phyloP scores from a whole-genome alignment of 2,888 invertebrate genomes.

The Portevinia maculata region DNA sequence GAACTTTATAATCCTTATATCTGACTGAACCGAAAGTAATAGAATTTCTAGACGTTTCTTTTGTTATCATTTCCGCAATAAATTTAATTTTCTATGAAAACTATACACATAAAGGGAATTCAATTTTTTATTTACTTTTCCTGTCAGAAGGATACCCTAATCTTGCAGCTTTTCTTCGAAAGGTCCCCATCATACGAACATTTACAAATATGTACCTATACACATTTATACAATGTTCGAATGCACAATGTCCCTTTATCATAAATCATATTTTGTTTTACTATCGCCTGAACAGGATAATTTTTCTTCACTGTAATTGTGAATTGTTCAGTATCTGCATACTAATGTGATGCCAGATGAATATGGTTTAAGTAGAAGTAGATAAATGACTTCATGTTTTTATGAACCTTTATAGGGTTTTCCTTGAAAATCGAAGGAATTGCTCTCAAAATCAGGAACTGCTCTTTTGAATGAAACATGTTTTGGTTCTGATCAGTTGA shows the following conservation, averaged over 20 bases:
- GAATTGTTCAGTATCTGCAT: constrained; percentile 57
- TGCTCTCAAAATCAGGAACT: no score
- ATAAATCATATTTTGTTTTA: constrained; percentile 69
- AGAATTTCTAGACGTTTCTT: constrained; percentile 64
- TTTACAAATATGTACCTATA: no score
- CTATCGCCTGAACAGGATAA: constrained; percentile 49
- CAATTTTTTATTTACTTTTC: constrained; percentile 70
- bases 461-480: no score
- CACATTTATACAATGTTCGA: constrained; percentile 12
- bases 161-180: constrained; percentile 56
- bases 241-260: constrained; percentile 41
- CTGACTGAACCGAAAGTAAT: constrained; percentile 60
- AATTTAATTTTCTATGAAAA: constrained; percentile 77
- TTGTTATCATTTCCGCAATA: constrained; percentile 83
- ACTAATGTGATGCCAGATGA: constrained; percentile 50
- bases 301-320: constrained; percentile 65
- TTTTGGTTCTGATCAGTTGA: no score
- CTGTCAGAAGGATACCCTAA: constrained; percentile 53
- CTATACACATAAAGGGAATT: constrained; percentile 55
- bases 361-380: not conserved
- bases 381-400: constrained; percentile 1
- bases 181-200: constrained; percentile 3
- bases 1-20: constrained; percentile 69
- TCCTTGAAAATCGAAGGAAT: no score
- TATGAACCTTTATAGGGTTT: not conserved